phyloP scores from a whole-genome alignment of 2,888 invertebrate species.

The Octonoba sinensis region DNA sequence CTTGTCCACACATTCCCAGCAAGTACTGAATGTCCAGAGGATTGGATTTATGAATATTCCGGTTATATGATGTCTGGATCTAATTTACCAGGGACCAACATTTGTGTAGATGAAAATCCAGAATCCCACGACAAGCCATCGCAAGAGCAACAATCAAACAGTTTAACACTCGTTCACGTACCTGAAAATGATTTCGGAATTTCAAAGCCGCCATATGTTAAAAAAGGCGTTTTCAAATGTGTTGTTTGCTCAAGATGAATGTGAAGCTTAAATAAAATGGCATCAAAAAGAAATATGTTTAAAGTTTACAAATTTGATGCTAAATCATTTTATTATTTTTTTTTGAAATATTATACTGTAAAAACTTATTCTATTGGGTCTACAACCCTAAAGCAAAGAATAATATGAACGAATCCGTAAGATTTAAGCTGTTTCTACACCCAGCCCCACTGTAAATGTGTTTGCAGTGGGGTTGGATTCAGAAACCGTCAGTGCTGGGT shows the following conservation, averaged over 20 bases:
- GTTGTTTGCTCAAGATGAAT: conserved; percentile 47
- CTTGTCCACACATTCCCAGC: conserved; percentile 38
- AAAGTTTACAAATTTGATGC: no score
- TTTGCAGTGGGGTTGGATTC: no score
- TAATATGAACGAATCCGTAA: no score
- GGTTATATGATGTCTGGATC: conserved; percentile 56
- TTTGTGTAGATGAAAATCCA: conserved; percentile 36
- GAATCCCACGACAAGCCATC: conserved; percentile 17
- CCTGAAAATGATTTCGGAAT: conserved; percentile 33
- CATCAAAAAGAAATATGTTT: no score
- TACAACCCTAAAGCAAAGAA: no score
- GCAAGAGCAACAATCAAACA: conserved; percentile 35
- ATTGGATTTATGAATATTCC: conserved; percentile 50
- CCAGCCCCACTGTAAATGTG: no score
- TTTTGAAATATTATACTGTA: no score
- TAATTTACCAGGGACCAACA: conserved; percentile 29
- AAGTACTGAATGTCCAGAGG: conserved; percentile 34
- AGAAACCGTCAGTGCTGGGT: no score
- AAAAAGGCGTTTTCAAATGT: conserved; percentile 31
- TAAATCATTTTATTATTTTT: no score
- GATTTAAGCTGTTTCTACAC: no score
- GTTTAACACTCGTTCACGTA: conserved; percentile 27
- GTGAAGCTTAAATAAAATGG: no score
- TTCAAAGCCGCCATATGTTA: conserved; percentile 10
- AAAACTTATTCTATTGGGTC: no score